These are phyloP conservation scores for Campoletis sonorensis DNA, from an alignment of 1,140 invertebrate genomes.

Conservation along the genomic window DNA sequence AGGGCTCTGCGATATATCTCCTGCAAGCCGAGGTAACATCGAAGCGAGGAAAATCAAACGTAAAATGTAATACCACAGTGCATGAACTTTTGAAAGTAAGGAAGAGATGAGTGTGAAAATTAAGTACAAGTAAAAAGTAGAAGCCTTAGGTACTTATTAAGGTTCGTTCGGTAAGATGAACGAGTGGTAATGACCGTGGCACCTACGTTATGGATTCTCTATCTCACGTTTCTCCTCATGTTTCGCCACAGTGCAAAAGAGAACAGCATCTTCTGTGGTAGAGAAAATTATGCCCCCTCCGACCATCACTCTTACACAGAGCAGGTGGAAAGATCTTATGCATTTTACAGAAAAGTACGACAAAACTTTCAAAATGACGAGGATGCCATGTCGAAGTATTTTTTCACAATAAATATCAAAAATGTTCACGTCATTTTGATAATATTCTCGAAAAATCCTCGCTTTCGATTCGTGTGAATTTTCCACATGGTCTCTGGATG, in stretches of 20 bases:
- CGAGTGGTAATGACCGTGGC: constrained; percentile 67
- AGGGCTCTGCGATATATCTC: no score
- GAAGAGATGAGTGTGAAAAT: constrained; percentile 31
- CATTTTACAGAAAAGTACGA: background rate
- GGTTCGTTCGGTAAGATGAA: constrained; percentile 65
- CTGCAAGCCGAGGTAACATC: background rate
- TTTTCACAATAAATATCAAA: no score
- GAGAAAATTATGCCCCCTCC: background rate
- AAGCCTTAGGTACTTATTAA: constrained; percentile 62
- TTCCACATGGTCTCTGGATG: no score
- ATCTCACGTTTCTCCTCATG: constrained; percentile 26
- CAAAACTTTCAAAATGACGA: no score
- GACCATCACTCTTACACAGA: background rate
- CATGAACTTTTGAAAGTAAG: constrained; percentile 24
- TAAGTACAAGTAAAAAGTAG: constrained; percentile 27
- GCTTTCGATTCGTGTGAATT: no score
- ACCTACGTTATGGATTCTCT: constrained; percentile 57
- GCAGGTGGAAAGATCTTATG: no score
- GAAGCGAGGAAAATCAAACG: constrained; percentile 24
- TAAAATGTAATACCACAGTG: constrained; percentile 15
- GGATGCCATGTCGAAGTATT: no score
- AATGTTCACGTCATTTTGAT: no score
- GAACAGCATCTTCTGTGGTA: constrained; percentile 11
- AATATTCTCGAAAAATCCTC: no score
- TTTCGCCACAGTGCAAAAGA: background rate